Evolutionary conservation across 2,888 invertebrate genomes (phyloP), one percentile per base, ranked within the genome.

Genomic region (Acleris laterana): DNA sequence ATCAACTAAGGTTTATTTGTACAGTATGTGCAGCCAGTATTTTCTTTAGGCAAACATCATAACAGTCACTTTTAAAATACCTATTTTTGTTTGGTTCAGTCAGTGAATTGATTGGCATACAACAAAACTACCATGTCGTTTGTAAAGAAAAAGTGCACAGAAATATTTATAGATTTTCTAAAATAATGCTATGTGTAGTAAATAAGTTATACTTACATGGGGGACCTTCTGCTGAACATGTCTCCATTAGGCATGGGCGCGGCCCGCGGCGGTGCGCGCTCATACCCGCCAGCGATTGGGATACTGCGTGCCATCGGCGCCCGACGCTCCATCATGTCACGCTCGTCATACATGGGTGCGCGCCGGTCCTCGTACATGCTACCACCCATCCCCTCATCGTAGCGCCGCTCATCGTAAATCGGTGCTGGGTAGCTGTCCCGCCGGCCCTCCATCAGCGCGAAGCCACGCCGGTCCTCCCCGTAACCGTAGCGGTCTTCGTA

Each of bases 401-500:
- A 87, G 68, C 72, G 82, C 52, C 88, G 74, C 56, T 83, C 83
- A 56, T 84, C 76, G 72, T 83, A 85, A 79, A 85, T 82, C 3
- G 82, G 81, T 46, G 85, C 89, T 46, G 85, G 88, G 75, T 90
- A 90, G 0, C 84, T 84, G 68, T 89, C 90, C 2, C 88, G 80
- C 28, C 85, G 83, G 7, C 85, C 83, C 46, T 90, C 90, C 87
- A 89, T 86, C 52, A 90, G 75, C 19, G 92, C 89, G 71, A 90
- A 91, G 0, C 92, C 90, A 50, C 92, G 88, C 20, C 92, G 77
- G 74, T 93, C 90, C 69, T 91, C 93, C 3, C 88, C 92, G 20
- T 90, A 90, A 2, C 89, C 86, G 80, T 92, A 90, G 32, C 92
- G 83, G 73, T 92, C 93, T 65, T 91, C 93, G 69, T 90, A 89